These are phyloP conservation scores for Papilio machaon DNA, from an alignment of 1,140 invertebrate species.

Conservation along the genomic window DNA sequence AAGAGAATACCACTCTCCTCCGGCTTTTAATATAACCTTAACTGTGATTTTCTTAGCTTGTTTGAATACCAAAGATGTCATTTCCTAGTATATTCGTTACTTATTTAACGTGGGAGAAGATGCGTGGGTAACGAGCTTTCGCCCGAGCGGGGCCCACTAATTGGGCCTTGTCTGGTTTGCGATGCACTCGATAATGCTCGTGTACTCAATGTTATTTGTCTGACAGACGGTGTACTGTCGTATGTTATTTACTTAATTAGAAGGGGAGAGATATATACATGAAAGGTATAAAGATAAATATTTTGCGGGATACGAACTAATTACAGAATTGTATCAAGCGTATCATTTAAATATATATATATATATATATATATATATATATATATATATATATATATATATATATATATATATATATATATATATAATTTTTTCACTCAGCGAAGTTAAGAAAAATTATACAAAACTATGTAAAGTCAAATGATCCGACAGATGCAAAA, in stretches of 20 bases:
- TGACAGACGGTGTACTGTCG: background rate
- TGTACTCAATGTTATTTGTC: background rate
- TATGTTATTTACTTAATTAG: slow-evolving; percentile 5
- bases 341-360: background rate
- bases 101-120: background rate
- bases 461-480: background rate
- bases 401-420: no score
- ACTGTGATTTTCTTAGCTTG: background rate
- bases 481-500: background rate
- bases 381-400: no score
- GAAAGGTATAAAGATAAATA: background rate
- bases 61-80: background rate
- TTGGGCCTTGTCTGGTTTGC: slow-evolving; percentile 20
- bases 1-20: background rate
- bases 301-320: background rate
- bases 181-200: slow-evolving; percentile 25
- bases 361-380: no score
- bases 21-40: background rate
- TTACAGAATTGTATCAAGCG: background rate
- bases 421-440: no score
- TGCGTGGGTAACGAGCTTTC: background rate
- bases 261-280: background rate
- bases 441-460: no score
- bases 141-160: slow-evolving; percentile 4
- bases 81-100: background rate